phyloP scores from a whole-genome alignment of 2,888 invertebrate species.

The Gisinianus flammeolus region DNA sequence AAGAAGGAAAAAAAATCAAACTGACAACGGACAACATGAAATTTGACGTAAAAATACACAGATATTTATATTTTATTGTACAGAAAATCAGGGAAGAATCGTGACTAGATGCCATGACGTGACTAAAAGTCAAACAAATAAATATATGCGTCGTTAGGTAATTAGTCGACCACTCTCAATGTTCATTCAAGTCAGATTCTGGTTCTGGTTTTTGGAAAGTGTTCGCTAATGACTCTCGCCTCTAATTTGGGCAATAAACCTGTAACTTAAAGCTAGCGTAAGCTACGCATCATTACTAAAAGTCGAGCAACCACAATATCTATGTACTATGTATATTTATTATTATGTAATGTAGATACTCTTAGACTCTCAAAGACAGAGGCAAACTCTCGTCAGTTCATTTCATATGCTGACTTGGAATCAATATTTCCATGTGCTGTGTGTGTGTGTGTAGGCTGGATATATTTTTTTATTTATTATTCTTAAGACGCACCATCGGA shows the following conservation, averaged over 20 bases:
- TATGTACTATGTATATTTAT: neutral
- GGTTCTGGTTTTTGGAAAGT: neutral
- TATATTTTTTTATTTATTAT: no score
- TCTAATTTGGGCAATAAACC: slow-evolving; percentile 4
- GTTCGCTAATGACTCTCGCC: neutral
- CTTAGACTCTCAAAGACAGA: neutral
- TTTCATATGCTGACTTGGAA: neutral
- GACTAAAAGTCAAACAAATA: neutral
- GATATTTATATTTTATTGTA: neutral
- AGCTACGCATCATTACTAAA: neutral
- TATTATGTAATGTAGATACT: neutral
- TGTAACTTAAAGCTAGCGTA: neutral
- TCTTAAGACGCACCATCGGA: no score
- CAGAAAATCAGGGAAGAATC: neutral
- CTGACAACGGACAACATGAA: neutral
- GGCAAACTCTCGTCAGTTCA: neutral
- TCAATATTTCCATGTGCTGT: no score
- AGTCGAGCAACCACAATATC: neutral
- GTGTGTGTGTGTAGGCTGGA: no score
- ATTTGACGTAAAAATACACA: no score
- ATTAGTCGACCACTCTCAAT: neutral
- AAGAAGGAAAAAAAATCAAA: neutral
- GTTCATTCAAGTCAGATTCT: neutral
- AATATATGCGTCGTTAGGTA: neutral
- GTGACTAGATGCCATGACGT: neutral